phyloP scores from a whole-genome alignment of 2,797 vertebrate species.

The Pseudotriccus pelzelni region DNA sequence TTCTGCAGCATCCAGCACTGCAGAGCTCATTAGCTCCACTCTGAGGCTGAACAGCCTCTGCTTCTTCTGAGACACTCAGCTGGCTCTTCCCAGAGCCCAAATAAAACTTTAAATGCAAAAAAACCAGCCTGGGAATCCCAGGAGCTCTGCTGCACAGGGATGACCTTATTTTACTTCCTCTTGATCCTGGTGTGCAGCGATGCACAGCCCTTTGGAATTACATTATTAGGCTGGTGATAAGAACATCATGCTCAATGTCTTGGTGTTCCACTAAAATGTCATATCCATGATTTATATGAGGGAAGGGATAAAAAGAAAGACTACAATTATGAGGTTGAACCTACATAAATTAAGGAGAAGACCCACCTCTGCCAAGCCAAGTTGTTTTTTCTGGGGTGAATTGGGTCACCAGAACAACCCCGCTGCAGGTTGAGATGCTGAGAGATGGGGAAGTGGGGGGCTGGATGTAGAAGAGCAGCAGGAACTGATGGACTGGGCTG shows the following conservation, averaged over 20 bases:
- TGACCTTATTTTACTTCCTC: neutral
- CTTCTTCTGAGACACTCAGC: neutral
- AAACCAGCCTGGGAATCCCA: neutral
- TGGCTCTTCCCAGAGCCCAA: neutral
- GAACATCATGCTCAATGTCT: constrained; percentile 28
- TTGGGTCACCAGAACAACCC: neutral
- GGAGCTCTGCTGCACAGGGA: neutral
- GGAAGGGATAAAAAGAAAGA: neutral
- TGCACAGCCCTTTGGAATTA: neutral
- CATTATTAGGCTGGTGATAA: constrained; percentile 15
- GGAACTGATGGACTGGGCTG: neutral
- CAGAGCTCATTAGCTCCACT: neutral
- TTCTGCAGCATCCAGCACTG: neutral
- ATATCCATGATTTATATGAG: constrained; percentile 14
- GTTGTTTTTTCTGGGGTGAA: neutral
- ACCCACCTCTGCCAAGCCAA: neutral
- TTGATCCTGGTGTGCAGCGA: neutral
- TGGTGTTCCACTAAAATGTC: neutral
- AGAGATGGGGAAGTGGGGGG: neutral
- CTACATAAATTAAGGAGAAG: constrained; percentile 8
- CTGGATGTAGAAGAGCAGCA: neutral
- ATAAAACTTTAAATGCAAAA: neutral
- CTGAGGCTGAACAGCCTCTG: neutral
- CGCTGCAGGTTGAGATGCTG: neutral
- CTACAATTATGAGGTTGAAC: neutral